Percentiles rank a stretch among this genome's conserved stretches.
Evolutionary conservation across 2,888 invertebrate genomes (phyloP).

Genomic region (Oxycera nigricornis): DNA sequence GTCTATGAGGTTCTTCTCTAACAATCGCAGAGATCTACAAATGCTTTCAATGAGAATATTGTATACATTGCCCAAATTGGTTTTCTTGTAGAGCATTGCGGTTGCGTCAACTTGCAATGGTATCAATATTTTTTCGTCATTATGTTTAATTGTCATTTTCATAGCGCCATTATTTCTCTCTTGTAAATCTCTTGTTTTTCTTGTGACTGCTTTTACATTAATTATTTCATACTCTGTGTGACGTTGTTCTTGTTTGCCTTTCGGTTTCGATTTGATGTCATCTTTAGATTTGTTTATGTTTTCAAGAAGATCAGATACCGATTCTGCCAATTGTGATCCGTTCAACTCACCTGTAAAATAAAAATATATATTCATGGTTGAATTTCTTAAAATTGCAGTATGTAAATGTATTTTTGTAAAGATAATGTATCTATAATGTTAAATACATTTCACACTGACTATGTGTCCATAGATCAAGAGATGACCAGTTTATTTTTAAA

Average conservation of each 20-base stretch:
- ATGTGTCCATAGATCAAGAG: too few relatives aligned
- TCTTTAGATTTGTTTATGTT: not conserved
- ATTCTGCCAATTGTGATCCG: not conserved
- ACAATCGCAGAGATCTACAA: slow-evolving; percentile 71
- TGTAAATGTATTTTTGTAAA: too few relatives aligned
- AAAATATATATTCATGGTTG: not conserved
- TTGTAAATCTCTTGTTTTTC: slow-evolving; percentile 54
- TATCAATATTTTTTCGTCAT: slow-evolving; percentile 60
- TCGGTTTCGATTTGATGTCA: not conserved
- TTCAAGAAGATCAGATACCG: slow-evolving; percentile 5
- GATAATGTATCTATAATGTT: too few relatives aligned
- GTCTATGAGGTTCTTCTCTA: slow-evolving; percentile 69
- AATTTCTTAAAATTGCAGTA: not conserved
- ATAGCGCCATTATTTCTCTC: slow-evolving; percentile 47
- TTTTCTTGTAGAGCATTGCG: slow-evolving; percentile 72
- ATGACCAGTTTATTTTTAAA: too few relatives aligned
- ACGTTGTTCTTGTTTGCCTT: slow-evolving; percentile 48
- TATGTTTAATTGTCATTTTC: slow-evolving; percentile 53
- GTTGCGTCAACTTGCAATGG: slow-evolving; percentile 74
- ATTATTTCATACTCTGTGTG: slow-evolving; percentile 57
- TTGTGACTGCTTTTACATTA: slow-evolving; percentile 57
- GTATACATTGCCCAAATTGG: slow-evolving; percentile 71
- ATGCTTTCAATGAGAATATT: slow-evolving; percentile 78
- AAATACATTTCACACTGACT: too few relatives aligned
- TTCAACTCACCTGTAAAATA: slow-evolving; percentile 3